Evolutionary conservation across 35 echinoderm and acorn worm genomes (phyloP).

Genomic region (Hemicentrotus pulcherrimus): DNA sequence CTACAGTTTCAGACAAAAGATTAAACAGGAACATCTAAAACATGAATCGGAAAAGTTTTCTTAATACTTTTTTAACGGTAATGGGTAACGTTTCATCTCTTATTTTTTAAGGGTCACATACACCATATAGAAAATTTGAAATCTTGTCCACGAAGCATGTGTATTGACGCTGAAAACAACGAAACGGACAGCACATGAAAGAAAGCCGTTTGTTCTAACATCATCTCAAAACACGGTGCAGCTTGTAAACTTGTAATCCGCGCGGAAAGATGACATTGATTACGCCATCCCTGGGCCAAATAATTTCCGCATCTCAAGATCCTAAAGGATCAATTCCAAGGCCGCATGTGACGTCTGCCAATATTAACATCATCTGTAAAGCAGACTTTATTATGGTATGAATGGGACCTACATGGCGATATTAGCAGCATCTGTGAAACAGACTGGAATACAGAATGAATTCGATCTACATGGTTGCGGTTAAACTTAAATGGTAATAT

Average conservation of each 20-base stretch:
- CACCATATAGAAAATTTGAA: too few relatives aligned
- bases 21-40: too few relatives aligned
- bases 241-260: constrained; percentile 16
- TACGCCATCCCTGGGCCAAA: background rate
- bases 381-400: background rate
- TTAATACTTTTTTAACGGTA: too few relatives aligned
- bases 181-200: background rate
- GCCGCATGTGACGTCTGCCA: background rate
- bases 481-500: too few relatives aligned
- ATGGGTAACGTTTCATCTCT: too few relatives aligned
- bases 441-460: background rate
- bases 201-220: background rate
- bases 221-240: background rate
- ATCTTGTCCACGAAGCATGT: too few relatives aligned
- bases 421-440: background rate
- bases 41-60: too few relatives aligned
- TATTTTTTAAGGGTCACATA: too few relatives aligned
- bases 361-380: background rate
- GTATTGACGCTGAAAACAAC: background rate
- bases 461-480: too few relatives aligned
- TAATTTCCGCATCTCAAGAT: constrained; percentile 1
- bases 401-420: background rate
- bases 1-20: too few relatives aligned
- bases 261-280: constrained; percentile 3
- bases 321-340: background rate